Evolutionary conservation across 2,797 vertebrate species (phyloP).

Genomic region (Orientallactaga sibirica): DNA sequence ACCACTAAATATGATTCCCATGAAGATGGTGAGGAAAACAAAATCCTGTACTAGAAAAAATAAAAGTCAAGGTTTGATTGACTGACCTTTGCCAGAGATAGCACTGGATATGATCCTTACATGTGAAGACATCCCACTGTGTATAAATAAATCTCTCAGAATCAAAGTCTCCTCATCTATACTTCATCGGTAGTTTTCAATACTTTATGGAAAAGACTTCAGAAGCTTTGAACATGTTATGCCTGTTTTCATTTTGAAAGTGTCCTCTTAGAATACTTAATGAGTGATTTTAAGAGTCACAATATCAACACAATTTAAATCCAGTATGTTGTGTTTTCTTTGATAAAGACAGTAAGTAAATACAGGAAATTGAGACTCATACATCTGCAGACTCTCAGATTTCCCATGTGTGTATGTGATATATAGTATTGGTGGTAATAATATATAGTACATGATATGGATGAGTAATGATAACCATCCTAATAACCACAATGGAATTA

Average conservation of each 20-base stretch:
- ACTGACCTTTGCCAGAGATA: neutral
- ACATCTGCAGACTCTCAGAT: neutral
- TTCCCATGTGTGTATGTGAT: neutral
- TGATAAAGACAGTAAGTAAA: neutral
- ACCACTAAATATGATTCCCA: neutral
- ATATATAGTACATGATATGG: too few species aligned
- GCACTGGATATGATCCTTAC: neutral
- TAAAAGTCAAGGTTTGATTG: too few species aligned
- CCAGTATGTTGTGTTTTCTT: neutral
- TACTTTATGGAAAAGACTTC: neutral
- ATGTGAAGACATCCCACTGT: neutral
- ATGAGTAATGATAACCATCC: neutral
- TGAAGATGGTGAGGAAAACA: neutral
- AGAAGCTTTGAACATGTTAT: neutral
- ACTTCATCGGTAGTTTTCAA: neutral
- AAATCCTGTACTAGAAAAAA: neutral
- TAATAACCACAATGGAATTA: neutral
- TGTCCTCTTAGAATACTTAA: neutral
- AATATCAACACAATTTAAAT: neutral
- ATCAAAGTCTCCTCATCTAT: neutral
- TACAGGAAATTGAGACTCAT: neutral
- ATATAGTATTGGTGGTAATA: neutral
- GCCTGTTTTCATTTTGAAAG: neutral
- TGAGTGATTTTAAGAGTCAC: neutral
- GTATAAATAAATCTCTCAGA: neutral